phyloP scores from a whole-genome alignment of 1,140 invertebrate genomes.

The Antheraea pernyi region DNA sequence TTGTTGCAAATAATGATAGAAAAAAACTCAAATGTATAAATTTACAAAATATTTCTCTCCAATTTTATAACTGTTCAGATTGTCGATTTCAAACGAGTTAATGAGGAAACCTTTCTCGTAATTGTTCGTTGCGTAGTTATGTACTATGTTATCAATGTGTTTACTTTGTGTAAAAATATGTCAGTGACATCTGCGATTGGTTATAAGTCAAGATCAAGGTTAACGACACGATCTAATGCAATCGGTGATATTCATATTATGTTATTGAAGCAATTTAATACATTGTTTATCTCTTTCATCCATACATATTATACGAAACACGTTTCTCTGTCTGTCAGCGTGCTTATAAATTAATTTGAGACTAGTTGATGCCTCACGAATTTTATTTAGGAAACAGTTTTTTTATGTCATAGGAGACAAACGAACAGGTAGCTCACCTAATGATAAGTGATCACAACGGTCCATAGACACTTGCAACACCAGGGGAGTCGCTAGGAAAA shows the following conservation, averaged over 20 bases:
- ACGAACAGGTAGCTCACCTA: no score
- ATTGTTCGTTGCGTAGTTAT: background rate
- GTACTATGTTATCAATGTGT: background rate
- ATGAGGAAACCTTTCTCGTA: background rate
- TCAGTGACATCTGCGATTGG: background rate
- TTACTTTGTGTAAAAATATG: background rate
- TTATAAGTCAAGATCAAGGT: slow-evolving; percentile 2
- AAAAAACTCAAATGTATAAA: no score
- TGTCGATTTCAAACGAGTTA: background rate
- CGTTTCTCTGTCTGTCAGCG: no score
- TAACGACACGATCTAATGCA: background rate
- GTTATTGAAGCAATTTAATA: background rate
- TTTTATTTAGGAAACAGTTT: no score
- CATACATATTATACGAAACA: background rate
- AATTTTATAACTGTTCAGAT: background rate
- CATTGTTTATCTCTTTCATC: background rate
- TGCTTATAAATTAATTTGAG: no score
- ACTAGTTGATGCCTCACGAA: no score
- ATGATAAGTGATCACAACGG: no score
- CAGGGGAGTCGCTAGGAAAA: no score
- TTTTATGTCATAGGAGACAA: no score
- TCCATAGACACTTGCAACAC: no score
- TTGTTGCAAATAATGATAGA: no score
- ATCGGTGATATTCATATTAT: background rate
- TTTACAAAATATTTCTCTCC: no score